Evolutionary conservation across 2,888 invertebrate genomes (phyloP).

Genomic region (Vandiemenella viatica): DNA sequence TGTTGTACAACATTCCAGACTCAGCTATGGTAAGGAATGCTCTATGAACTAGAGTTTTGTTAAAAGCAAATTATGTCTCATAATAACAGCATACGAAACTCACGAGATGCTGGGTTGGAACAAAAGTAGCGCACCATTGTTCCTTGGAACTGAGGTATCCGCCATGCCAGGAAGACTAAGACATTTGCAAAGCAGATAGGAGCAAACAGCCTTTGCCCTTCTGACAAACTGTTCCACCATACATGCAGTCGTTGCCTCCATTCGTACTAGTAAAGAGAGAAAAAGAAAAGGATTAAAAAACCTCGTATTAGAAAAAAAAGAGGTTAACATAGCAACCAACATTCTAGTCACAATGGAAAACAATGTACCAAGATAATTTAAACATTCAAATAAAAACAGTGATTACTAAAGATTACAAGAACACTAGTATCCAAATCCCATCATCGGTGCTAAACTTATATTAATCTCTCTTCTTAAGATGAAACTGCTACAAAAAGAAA

Average conservation of each 20-base stretch:
- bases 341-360: conserved; percentile 9
- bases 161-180: conserved; percentile 70
- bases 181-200: conserved; percentile 66
- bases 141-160: conserved; percentile 50
- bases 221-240: conserved; percentile 58
- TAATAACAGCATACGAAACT: conserved; percentile 25
- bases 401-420: too few species aligned
- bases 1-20: too few species aligned
- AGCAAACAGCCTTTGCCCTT: conserved; percentile 62
- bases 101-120: conserved; percentile 63
- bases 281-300: too few species aligned
- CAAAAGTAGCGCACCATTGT: conserved; percentile 75
- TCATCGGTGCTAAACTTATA: too few species aligned
- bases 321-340: conserved; percentile 8
- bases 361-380: neutral
- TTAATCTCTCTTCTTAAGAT: too few species aligned
- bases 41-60: too few species aligned
- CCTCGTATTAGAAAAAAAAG: neutral
- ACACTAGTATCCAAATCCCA: too few species aligned
- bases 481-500: too few species aligned
- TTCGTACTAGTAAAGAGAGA: conserved; percentile 17
- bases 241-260: conserved; percentile 28
- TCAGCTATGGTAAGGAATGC: too few species aligned
- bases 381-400: neutral
- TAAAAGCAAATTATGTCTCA: neutral